Evolutionary conservation across 2,797 vertebrate genomes (phyloP).

Genomic region (Cuculus canorus): DNA sequence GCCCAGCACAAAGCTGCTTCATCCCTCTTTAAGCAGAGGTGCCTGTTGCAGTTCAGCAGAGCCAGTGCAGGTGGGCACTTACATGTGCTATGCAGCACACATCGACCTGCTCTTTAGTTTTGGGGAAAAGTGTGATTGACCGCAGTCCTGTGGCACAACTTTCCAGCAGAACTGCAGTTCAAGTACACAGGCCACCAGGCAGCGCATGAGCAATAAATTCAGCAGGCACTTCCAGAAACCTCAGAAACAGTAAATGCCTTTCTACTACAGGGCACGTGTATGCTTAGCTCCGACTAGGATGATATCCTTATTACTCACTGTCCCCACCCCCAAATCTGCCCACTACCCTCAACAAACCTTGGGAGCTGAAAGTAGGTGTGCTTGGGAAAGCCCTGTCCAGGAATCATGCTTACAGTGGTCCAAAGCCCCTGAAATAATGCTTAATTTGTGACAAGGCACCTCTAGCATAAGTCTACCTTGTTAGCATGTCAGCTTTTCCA

Average conservation of each 20-base stretch:
- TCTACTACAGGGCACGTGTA: fast-evolving
- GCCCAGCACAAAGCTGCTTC: not conserved
- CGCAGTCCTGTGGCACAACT: fast-evolving
- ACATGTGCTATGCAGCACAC: fast-evolving
- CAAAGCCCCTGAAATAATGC: not conserved
- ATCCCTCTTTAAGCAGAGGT: no score
- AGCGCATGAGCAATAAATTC: no score
- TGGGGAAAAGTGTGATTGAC: not conserved
- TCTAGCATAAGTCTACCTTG: no score
- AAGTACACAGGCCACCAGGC: no score
- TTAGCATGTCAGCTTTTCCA: not conserved
- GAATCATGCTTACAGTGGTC: not conserved
- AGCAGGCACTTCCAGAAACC: not conserved
- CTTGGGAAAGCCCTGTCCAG: not conserved
- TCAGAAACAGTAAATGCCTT: not conserved
- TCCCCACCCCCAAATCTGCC: no score
- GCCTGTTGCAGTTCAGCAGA: not conserved
- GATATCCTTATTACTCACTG: not conserved
- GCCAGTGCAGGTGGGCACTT: not conserved
- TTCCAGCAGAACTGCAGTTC: not conserved
- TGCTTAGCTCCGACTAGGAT: not conserved
- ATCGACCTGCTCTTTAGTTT: no score
- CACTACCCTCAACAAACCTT: not conserved
- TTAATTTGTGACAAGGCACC: not conserved
- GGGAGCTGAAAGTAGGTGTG: not conserved